phyloP scores from a whole-genome alignment of 2,113 vertebrate species.

The Sinocyclocheilus anophthalmus region DNA sequence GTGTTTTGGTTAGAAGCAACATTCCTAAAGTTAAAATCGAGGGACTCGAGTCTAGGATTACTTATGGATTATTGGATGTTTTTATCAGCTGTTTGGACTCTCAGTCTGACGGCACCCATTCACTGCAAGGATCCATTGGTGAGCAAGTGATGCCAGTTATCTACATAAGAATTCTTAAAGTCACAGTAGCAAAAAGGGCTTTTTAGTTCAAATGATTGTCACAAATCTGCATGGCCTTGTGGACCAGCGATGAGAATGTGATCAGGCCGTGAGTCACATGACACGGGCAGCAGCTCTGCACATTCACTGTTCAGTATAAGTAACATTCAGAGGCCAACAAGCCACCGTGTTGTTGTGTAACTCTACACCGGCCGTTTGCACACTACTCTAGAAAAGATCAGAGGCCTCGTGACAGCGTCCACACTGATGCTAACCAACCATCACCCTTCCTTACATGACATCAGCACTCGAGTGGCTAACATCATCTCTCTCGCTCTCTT shows the following conservation, averaged over 20 bases:
- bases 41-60: too few relatives aligned
- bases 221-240: not conserved
- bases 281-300: not conserved
- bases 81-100: too few relatives aligned
- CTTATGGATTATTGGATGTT: too few relatives aligned
- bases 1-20: too few relatives aligned
- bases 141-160: too few relatives aligned
- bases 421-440: constrained; percentile 36
- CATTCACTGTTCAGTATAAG: constrained; percentile 39
- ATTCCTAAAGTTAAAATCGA: too few relatives aligned
- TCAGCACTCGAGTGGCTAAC: constrained; percentile 65
- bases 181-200: too few relatives aligned
- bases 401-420: constrained; percentile 24
- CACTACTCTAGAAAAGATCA: constrained; percentile 42
- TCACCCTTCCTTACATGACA: constrained; percentile 51
- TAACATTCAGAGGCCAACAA: constrained; percentile 36
- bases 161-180: too few relatives aligned
- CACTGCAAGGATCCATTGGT: too few relatives aligned
- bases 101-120: too few relatives aligned
- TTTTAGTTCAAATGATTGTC: not conserved
- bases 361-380: constrained; percentile 49
- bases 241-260: not conserved
- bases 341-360: constrained; percentile 52
- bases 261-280: constrained; percentile 13
- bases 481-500: constrained; percentile 65